Percentiles rank a stretch among this genome's conserved stretches.
phyloP scores from a whole-genome alignment of 2,113 vertebrate species.

The Urocynchramus pylzowi region DNA sequence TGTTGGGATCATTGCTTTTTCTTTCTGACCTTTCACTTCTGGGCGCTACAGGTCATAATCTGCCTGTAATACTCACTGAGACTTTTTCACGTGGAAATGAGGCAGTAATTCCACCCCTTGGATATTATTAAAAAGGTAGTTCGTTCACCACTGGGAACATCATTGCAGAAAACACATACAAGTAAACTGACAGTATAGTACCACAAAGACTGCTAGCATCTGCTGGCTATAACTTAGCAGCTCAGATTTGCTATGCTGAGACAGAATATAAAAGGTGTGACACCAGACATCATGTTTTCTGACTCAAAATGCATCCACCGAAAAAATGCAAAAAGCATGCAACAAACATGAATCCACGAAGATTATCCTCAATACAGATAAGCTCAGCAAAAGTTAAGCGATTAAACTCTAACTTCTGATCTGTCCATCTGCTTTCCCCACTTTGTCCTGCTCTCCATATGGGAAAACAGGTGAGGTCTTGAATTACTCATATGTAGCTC shows the following conservation, averaged over 20 bases:
- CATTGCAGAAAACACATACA: background rate
- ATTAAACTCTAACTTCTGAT: constrained; percentile 16
- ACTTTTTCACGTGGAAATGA: background rate
- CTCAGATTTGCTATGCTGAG: background rate
- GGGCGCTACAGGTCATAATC: background rate
- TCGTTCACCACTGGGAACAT: background rate
- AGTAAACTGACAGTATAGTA: background rate
- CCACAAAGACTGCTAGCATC: background rate
- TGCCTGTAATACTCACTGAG: background rate
- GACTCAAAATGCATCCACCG: background rate
- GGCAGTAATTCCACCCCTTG: background rate
- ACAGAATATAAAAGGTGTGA: background rate
- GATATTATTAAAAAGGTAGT: background rate
- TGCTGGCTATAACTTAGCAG: background rate
- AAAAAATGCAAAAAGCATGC: background rate
- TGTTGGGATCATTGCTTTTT: background rate
- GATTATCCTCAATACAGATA: background rate
- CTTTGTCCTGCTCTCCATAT: constrained; percentile 18
- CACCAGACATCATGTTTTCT: background rate
- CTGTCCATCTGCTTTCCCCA: constrained; percentile 43
- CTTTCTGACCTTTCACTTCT: background rate
- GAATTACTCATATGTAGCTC: constrained; percentile 44
- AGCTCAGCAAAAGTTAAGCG: background rate
- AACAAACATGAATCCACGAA: background rate
- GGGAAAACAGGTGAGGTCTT: constrained; percentile 61